Base-by-base conservation (phyloP, 2,888 invertebrate genomes). In the Stenotaenia linearis region DNA sequence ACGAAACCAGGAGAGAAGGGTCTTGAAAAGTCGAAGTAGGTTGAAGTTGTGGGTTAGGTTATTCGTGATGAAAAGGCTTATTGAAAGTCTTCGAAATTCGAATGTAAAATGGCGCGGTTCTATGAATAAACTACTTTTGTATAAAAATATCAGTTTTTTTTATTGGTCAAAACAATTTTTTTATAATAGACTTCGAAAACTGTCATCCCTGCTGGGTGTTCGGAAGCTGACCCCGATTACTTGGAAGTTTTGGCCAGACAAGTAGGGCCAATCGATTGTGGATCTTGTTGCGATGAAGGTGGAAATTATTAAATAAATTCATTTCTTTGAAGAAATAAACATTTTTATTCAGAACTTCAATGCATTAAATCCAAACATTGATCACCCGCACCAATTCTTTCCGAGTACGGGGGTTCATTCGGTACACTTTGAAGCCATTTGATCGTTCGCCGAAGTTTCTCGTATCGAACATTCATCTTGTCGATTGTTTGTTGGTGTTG, bases 401-500 rank as follows among this genome's bases (percentile, higher is more conserved):
- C 28, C 4, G 25, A 69, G 15, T 69, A 69, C 10, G 25, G 28
- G 1, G 69, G 75, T 35, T 37, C 32, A 7, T 75, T 75, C 18
- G 75, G 75, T 12, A 75, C 35, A 32, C 37, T 75, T 75, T 35
- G 37, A 18, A 75, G 32, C 75, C 75, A 75, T 37, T 32, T 75
- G 75, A 75, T 37, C 30, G 75, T 75, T 75, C 75, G 25, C 6
- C 18, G 25, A 4, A 75, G 30, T 23, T 37, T 32, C 32, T 75
- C 75, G 9, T 75, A 75, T 35, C 75, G 28, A 32, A 75, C 10
- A 21, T 75, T 75, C 75, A 75, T 35, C 30, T 75, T 75, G 32
- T 75, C 75, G 32, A 75, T 75, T 9, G 75, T 18, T 35, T 75
- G 75, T 18, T 75, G 75, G 30, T 75, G 75, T 37, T 75, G 75